These are phyloP conservation scores for Drosophila melanosoma DNA, from an alignment of 2,888 invertebrate species.

Conservation along the genomic window DNA sequence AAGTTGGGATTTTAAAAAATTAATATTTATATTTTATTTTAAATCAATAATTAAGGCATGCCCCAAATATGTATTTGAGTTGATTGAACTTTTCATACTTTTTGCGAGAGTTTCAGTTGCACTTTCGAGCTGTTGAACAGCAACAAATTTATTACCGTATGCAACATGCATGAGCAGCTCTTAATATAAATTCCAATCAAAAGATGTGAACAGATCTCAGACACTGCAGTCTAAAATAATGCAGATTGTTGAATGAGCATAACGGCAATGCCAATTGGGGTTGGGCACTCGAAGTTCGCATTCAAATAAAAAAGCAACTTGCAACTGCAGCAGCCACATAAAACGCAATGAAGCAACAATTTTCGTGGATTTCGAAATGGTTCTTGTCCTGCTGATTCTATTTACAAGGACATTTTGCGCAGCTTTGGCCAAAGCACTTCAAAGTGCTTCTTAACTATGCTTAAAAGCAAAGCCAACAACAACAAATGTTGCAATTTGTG, in stretches of 20 bases:
- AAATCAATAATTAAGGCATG: not conserved
- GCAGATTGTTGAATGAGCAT: constrained; percentile 4
- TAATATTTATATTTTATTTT: not conserved
- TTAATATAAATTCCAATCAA: constrained; percentile 59
- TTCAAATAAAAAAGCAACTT: constrained; percentile 74
- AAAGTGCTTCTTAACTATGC: constrained; percentile 76
- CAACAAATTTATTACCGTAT: constrained; percentile 48
- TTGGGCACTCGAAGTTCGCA: constrained; percentile 38
- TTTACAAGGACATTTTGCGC: constrained; percentile 60
- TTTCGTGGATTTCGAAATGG: constrained; percentile 33
- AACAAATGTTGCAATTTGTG: constrained; percentile 54
- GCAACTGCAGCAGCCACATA: constrained; percentile 41
- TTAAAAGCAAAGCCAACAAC: constrained; percentile 70
- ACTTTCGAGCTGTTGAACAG: constrained; percentile 30
- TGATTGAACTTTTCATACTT: not conserved
- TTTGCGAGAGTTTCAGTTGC: not conserved
- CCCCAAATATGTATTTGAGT: not conserved
- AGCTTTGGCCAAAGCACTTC: constrained; percentile 67
- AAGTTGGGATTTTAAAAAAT: not conserved
- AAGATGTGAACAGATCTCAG: constrained; percentile 19
- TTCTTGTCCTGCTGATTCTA: not conserved
- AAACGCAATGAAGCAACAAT: constrained; percentile 72
- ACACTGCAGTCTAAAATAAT: constrained; percentile 7
- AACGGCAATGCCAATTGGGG: constrained; percentile 28
- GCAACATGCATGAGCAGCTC: constrained; percentile 52